A percentile compares a stretch with the other conserved stretches of the same genome.
Evolutionary conservation across 2,888 invertebrate species (phyloP).

Genomic region (Timema cristinae): DNA sequence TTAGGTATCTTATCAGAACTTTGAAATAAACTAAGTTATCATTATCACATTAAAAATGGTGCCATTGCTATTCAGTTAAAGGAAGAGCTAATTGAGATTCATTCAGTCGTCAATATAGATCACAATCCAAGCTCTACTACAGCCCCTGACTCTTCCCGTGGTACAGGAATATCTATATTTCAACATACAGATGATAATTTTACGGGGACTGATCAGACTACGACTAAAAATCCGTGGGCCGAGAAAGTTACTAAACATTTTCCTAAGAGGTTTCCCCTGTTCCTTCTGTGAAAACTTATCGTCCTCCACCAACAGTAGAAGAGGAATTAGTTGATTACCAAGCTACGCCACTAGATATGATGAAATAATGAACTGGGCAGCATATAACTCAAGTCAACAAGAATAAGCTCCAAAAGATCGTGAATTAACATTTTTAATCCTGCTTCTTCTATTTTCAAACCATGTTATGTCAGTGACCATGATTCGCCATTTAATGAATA

Average conservation of each 20-base stretch:
- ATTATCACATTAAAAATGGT: neutral
- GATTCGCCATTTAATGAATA: too few relatives aligned
- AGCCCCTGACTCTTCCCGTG: neutral
- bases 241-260: neutral
- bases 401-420: too few relatives aligned
- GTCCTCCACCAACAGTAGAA: slow-evolving; percentile 1
- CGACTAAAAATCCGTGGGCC: neutral
- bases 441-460: too few relatives aligned
- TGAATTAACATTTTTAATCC: too few relatives aligned
- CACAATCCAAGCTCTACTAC: neutral
- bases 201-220: neutral
- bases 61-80: neutral
- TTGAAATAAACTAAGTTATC: neutral
- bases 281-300: neutral
- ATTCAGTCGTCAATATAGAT: neutral
- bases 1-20: neutral
- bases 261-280: neutral
- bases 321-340: too few relatives aligned
- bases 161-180: slow-evolving; percentile 2
- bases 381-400: too few relatives aligned
- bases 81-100: neutral
- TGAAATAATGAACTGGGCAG: too few relatives aligned
- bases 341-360: too few relatives aligned
- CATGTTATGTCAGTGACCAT: too few relatives aligned
- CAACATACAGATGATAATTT: slow-evolving; percentile 7